Evolutionary conservation across 2,888 invertebrate species (phyloP), one percentile per base, ranked within the genome.

Genomic region (Drosophila aldrichi): DNA sequence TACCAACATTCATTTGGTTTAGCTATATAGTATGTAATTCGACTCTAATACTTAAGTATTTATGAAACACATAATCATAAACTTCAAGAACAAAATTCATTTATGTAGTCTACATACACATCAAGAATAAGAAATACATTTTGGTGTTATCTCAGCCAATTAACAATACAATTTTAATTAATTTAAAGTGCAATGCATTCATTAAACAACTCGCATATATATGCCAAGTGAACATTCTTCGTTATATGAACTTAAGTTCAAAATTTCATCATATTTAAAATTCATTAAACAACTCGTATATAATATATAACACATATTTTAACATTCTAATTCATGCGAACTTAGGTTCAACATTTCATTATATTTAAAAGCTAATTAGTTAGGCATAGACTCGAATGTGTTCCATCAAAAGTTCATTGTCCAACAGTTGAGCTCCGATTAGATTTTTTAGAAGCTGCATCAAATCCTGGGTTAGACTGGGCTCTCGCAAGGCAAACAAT

Each of bases 391-490:
- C 58, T 7, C 49, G 18, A 29, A 86, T 16, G 4, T 59, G 43
- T 2, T 73, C 70, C 22, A 89, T 6, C 1, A 82, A 12, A 1
- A 70, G 10, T 6, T 74, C 52, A 12, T 51, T 51, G 10, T 75
- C 68, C 5, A 64, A 3, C 1, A 64, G 18, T 10, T 70, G 60
- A 0, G 79, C n/a, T 2, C 55, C 48, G n/a, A 82, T n/a, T 8
- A 82, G 44, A 62, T 91, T 92, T 44, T 77, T 82, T 0, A 92
- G 46, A 36, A 92, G 44, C 70, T 85, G 91, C 55, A 92, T 56
- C 0, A 76, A 34, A 22, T 92, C 88, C 20, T 6, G n/a, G 0
- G 64, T 80, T 9, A 92, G 44, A 12, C 36, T 10, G 0, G 22
- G 5, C 44, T 90, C 70, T 0, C 54, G 71, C 22, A 86, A 64